Conservation (phyloP, 2,888 invertebrate genomes). For the Rhorus exstirpatorius region DNA sequence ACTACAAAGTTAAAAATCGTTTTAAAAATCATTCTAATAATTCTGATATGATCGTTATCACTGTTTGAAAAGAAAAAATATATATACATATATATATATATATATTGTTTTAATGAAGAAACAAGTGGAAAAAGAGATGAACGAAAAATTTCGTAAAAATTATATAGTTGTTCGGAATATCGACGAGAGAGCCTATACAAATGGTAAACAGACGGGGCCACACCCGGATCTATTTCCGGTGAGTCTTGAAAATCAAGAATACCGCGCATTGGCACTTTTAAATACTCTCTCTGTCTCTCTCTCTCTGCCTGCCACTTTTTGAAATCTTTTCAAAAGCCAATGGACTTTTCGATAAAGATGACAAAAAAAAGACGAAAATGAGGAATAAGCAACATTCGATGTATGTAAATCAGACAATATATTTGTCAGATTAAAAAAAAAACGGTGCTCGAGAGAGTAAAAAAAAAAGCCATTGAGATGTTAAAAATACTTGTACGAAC, state of each 20-base stretch:
- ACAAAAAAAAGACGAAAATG: background rate
- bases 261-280: slow-evolving; percentile 38
- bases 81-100: too few relatives aligned
- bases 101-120: too few relatives aligned
- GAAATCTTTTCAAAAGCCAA: slow-evolving; percentile 9
- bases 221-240: slow-evolving; percentile 69
- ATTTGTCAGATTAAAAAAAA: background rate
- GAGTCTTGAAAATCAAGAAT: slow-evolving; percentile 57
- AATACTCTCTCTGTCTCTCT: slow-evolving; percentile 24
- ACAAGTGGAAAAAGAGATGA: background rate
- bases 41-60: too few relatives aligned
- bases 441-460: too few relatives aligned
- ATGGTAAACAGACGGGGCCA: slow-evolving; percentile 32
- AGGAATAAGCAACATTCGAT: background rate
- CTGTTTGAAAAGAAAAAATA: too few relatives aligned
- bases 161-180: background rate
- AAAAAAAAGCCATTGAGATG: too few relatives aligned
- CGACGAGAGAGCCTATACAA: background rate
- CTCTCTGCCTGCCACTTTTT: slow-evolving; percentile 19
- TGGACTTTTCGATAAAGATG: slow-evolving; percentile 4
- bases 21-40: too few relatives aligned
- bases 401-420: background rate
- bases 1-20: too few relatives aligned
- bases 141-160: too few relatives aligned
- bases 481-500: too few relatives aligned